Evolutionary conservation across 2,888 invertebrate genomes (phyloP).

Genomic region (Anthophora plumipes): DNA sequence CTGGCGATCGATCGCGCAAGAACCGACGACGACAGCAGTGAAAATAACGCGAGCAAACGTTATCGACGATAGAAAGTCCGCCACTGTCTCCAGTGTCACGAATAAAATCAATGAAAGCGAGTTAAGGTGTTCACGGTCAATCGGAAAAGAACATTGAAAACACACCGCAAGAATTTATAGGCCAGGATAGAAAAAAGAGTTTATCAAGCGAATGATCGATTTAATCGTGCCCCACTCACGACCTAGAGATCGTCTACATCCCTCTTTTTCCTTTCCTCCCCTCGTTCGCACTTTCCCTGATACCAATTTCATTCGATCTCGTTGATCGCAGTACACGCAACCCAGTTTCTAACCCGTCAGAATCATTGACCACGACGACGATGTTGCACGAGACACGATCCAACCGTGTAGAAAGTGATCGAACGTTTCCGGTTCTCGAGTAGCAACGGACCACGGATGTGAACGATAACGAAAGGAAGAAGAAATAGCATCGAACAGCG

Average conservation of each 20-base stretch:
- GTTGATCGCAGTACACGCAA: constrained; percentile 46
- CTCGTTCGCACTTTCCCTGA: constrained; percentile 40
- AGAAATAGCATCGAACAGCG: constrained; percentile 26
- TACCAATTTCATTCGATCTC: constrained; percentile 15
- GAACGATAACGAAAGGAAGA: constrained; percentile 62
- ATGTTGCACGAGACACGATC: constrained; percentile 56
- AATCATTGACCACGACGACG: constrained; percentile 55
- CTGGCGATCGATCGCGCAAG: constrained; percentile 36
- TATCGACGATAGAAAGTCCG: constrained; percentile 47
- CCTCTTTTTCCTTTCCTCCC: background rate
- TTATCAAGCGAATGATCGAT: constrained; percentile 12
- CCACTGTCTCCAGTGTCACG: background rate
- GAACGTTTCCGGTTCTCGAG: constrained; percentile 59
- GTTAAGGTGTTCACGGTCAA: constrained; percentile 32
- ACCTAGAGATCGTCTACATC: constrained; percentile 16
- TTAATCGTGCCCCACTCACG: background rate
- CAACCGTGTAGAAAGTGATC: constrained; percentile 70
- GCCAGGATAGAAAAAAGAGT: background rate
- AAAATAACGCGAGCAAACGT: constrained; percentile 44
- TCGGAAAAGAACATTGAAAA: constrained; percentile 1
- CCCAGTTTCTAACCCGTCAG: constrained; percentile 61
- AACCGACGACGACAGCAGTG: background rate
- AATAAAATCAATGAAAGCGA: constrained; percentile 51
- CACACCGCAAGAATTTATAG: constrained; percentile 4
- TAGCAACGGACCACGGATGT: background rate